Evolutionary conservation across 2,888 invertebrate genomes (phyloP), one percentile per base, ranked within the genome.

Genomic region (Meliscaeva auricollis): DNA sequence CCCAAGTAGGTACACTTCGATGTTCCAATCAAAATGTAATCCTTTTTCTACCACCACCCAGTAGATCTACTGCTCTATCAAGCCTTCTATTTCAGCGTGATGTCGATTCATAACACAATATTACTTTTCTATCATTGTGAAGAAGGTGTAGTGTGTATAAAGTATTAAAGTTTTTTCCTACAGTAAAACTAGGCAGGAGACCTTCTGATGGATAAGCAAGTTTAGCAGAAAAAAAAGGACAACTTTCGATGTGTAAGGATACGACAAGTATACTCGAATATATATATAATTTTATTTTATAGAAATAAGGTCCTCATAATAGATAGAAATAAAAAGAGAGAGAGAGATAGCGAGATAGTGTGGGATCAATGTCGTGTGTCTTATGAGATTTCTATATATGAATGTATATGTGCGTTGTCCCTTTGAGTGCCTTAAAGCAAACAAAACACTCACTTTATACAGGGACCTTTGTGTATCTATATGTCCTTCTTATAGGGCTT

Each of bases 31-130:
- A 75, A 64, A 79, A 52, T 50, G 58, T 84, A 80, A 84, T 72
- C 75, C 80, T 60, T 84, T 75, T 76, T 72, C 48, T 66, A 66
- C 50, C 50, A 50, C 66, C 66, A 66, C 22, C 66, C 44, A 26
- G 41, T 13, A 13, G 38, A 38, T 38, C 20, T n/a, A n/a, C n/a
- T 30, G 46, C 20, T 17, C n/a, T 26, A 30, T 30, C 13, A 46
- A 64, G 52, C 35, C 44, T 60, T 46, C 17, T 26, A 9, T 35
- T 20, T n/a, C 48, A 69, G 20, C 35, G 30, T 72, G 11, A 9
- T 38, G 70, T 72, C 80, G 66, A 80, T 84, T 84, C 84, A 76
- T 72, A 76, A 72, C 60, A 80, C 54, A 80, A 75, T 76, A 80
- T 84, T 76, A 76, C 66, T 72, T 76, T 76, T 56, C 56, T 54